phyloP scores from a whole-genome alignment of 1,140 invertebrate genomes.

The Sminthurides bifidus region DNA sequence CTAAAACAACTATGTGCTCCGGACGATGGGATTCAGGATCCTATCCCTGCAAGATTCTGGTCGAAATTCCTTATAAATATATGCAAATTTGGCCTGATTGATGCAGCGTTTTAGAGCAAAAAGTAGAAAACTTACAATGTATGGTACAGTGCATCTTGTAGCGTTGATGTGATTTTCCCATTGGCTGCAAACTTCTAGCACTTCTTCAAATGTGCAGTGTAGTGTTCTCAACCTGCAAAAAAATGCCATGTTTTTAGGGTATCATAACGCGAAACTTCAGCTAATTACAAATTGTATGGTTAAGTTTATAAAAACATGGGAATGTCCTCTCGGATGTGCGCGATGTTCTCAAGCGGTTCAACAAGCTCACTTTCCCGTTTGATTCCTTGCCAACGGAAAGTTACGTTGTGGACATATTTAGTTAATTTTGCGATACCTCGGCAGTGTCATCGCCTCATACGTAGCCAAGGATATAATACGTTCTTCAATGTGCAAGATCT shows the following conservation, averaged over 20 bases:
- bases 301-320: too few species aligned
- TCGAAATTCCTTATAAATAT: too few species aligned
- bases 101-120: too few species aligned
- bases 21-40: neutral
- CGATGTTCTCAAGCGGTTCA: too few species aligned
- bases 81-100: neutral
- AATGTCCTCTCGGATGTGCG: too few species aligned
- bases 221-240: neutral
- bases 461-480: neutral
- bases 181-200: neutral
- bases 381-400: too few species aligned
- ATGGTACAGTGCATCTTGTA: neutral
- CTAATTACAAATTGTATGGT: too few species aligned
- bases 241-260: too few species aligned
- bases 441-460: neutral
- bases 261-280: neutral
- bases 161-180: neutral
- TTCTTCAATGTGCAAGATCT: conserved; percentile 1
- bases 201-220: neutral
- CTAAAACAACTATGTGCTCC: neutral
- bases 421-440: too few species aligned
- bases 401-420: neutral
- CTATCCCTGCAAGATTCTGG: neutral
- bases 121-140: conserved; percentile 6
- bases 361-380: too few species aligned